A percentile compares a stretch with the other conserved stretches of the same genome.
Evolutionary conservation across 2,113 vertebrate genomes (phyloP).

Genomic region (Xiphophorus maculatus): DNA sequence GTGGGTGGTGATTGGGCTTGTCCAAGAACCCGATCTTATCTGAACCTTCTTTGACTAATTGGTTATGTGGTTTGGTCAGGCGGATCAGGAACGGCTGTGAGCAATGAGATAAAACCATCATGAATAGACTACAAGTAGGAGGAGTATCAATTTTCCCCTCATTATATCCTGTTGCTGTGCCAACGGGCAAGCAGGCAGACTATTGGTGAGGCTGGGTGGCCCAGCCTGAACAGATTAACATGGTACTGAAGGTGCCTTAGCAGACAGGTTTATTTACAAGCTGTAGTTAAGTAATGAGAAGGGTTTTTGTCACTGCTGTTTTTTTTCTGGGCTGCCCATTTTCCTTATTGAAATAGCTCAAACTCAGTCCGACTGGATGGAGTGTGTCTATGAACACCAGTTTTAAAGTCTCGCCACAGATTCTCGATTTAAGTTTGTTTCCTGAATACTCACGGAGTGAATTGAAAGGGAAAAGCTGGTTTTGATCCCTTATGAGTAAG

Average conservation of each 20-base stretch:
- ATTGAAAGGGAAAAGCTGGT: no score
- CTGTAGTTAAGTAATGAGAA: not conserved
- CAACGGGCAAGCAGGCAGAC: constrained; percentile 57
- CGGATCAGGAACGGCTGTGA: constrained; percentile 15
- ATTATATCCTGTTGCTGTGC: constrained; percentile 71
- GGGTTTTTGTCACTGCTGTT: no score
- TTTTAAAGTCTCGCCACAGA: no score
- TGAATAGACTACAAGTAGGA: constrained; percentile 24
- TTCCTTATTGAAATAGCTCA: no score
- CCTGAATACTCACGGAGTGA: no score
- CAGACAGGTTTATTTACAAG: not conserved
- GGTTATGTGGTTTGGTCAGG: constrained; percentile 11
- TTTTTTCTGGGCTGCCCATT: no score
- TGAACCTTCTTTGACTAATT: constrained; percentile 19
- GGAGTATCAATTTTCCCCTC: constrained; percentile 49
- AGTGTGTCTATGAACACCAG: no score
- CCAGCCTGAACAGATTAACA: constrained; percentile 9
- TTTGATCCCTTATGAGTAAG: no score
- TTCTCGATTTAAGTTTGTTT: no score
- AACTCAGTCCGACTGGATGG: no score
- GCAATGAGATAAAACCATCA: constrained; percentile 23
- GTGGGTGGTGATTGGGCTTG: constrained; percentile 65
- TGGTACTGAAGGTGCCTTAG: not conserved
- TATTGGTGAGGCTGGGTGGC: constrained; percentile 44
- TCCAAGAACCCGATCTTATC: not conserved